Evolutionary conservation across 1,140 invertebrate species (phyloP), one percentile per base, ranked within the genome.

Genomic region (Habropoda laboriosa): DNA sequence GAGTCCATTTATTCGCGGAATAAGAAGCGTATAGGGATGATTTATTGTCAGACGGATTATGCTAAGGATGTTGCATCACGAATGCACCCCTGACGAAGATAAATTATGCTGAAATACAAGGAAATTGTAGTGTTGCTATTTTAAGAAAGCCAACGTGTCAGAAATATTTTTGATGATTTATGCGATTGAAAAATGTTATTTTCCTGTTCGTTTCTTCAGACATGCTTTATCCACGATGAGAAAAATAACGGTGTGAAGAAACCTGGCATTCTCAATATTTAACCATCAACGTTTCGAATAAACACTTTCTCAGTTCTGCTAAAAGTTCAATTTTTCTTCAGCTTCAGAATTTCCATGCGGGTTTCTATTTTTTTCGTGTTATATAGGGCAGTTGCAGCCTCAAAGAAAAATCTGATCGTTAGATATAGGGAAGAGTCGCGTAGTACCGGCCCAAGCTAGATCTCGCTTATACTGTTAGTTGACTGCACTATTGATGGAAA

Each of bases 31-130:
- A 67, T 35, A 55, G 21, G 21, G 27, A 67, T 76, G 73, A 75
- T 75, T 67, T 75, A 75, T 66, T 55, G 49, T 75, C 49, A 75
- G 51, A 45, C 38, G 49, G 61, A 67, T 75, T 75, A 75, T 75
- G 73, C 61, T 75, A 66, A 55, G 61, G 49, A 66, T 67, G 60
- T 75, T 75, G 61, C 73, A 75, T 53, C 45, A 42, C 27, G 73
- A 76, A 67, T 67, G 38, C 61, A 67, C 51, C 30, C 5, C 12
- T 53, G 73, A 66, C 35, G 61, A 45, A 57, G 73, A 67, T 51
- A 57, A 76, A 67, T 74, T 74, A 51, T 53, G 8, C 60, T 21
- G 49, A 76, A 55, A 57, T 35, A 57, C 13, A 18, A 32, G 35
- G 49, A 53, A 76, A 45, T 66, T 42, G 49, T 42, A 24, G 38